These are phyloP conservation scores for Laticauda colubrina DNA, from an alignment of 2,113 vertebrate species.

Conservation along the genomic window DNA sequence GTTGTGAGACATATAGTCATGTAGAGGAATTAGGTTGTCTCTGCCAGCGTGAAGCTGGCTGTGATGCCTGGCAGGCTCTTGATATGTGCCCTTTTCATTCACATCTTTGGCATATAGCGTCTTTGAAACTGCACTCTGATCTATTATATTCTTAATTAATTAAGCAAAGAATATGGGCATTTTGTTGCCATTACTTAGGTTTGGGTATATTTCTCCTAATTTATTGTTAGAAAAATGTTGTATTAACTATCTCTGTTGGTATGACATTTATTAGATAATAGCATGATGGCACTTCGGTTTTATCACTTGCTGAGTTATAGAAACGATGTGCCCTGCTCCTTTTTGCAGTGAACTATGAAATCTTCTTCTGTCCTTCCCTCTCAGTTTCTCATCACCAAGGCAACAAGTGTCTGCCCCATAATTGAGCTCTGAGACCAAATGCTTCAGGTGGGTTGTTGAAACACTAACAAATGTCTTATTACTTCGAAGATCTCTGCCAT, in stretches of 20 bases:
- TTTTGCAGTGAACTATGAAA: slow-evolving; percentile 50
- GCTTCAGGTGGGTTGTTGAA: slow-evolving; percentile 10
- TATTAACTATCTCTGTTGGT: slow-evolving; percentile 39
- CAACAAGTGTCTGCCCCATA: slow-evolving; percentile 35
- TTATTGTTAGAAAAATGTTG: slow-evolving; percentile 20
- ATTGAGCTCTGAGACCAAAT: slow-evolving; percentile 26
- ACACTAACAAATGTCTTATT: slow-evolving; percentile 5
- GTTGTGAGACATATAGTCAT: too few relatives aligned
- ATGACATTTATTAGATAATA: slow-evolving; percentile 29
- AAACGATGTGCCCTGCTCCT: slow-evolving; percentile 41
- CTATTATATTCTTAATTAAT: too few relatives aligned
- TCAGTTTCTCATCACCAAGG: slow-evolving; percentile 55
- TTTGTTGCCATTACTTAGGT: not conserved
- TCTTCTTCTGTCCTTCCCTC: not conserved
- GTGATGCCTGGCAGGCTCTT: too few relatives aligned
- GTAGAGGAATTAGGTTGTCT: too few relatives aligned
- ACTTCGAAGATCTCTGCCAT: slow-evolving; percentile 39
- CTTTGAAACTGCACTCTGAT: too few relatives aligned
- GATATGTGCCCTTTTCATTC: too few relatives aligned
- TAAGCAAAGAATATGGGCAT: not conserved
- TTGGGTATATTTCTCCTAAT: slow-evolving; percentile 23
- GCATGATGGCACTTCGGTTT: slow-evolving; percentile 31
- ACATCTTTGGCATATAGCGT: too few relatives aligned
- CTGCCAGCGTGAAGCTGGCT: too few relatives aligned
- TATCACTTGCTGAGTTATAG: slow-evolving; percentile 44